These are phyloP conservation scores for Sarcophaga variegata DNA, from an alignment of 2,888 invertebrate genomes.

Conservation along the genomic window DNA sequence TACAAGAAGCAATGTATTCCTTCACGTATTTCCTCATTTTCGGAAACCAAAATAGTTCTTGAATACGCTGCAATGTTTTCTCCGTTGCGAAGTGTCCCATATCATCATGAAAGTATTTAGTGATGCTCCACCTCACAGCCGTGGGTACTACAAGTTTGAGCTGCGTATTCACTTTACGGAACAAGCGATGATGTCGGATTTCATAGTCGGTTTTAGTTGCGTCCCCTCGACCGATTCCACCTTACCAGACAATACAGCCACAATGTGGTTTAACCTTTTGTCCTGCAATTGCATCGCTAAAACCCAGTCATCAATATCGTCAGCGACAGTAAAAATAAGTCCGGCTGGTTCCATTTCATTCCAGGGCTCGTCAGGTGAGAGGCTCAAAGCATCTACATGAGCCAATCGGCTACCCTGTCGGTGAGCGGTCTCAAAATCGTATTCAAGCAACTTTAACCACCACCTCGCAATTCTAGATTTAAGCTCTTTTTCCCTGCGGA, in stretches of 20 bases:
- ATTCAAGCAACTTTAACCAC: conserved; percentile 31
- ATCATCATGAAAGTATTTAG: conserved; percentile 40
- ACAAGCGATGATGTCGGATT: conserved; percentile 59
- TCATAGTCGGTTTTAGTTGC: conserved; percentile 39
- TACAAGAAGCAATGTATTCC: conserved; percentile 52
- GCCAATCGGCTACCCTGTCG: conserved; percentile 4
- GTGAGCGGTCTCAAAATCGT: conserved; percentile 15
- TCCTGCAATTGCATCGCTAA: conserved; percentile 64
- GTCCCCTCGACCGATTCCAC: conserved; percentile 13
- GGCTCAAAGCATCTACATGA: conserved; percentile 55
- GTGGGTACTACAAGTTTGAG: conserved; percentile 47
- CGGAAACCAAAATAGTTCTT: no score
- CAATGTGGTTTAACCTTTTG: conserved; percentile 34
- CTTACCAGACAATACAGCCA: conserved; percentile 29
- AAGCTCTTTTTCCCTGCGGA: conserved; percentile 33
- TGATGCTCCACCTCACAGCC: conserved; percentile 34
- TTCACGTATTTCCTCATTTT: conserved; percentile 45
- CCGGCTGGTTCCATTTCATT: conserved; percentile 48
- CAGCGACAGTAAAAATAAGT: conserved; percentile 32
- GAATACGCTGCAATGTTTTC: not conserved
- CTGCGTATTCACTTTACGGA: conserved; percentile 18
- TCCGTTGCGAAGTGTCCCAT: conserved; percentile 46
- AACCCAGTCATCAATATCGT: conserved; percentile 46
- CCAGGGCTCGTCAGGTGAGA: conserved; percentile 39
- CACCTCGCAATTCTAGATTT: conserved; percentile 32